A percentile compares a stretch with the other conserved stretches of the same genome.
Evolutionary conservation across 1,140 invertebrate species (phyloP).

Genomic region (Cylas formicarius): DNA sequence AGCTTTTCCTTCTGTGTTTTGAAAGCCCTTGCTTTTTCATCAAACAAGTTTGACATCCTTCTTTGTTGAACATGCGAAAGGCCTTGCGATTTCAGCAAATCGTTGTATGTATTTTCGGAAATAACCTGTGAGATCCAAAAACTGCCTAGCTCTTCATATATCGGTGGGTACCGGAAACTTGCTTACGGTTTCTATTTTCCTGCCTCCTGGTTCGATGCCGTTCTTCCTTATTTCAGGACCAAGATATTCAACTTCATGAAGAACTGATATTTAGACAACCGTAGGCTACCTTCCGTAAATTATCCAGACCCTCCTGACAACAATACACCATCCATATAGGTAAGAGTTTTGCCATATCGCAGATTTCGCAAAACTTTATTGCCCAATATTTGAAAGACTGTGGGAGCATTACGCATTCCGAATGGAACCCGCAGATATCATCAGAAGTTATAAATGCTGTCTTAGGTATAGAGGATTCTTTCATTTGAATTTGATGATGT

Average conservation of each 20-base stretch:
- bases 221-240: slow-evolving; percentile 19
- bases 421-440: slow-evolving; percentile 41
- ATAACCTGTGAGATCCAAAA: slow-evolving; percentile 38
- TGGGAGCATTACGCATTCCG: slow-evolving; percentile 41
- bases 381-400: slow-evolving; percentile 41
- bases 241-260: slow-evolving; percentile 10
- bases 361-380: slow-evolving; percentile 35
- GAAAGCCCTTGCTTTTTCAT: neutral
- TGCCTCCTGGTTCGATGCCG: slow-evolving; percentile 19
- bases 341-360: slow-evolving; percentile 5
- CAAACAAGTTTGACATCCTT: no score
- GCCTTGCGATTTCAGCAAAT: no score
- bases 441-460: slow-evolving; percentile 29
- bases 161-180: slow-evolving; percentile 22
- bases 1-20: slow-evolving; percentile 2
- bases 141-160: slow-evolving; percentile 31
- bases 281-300: slow-evolving; percentile 19
- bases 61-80: no score
- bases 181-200: slow-evolving; percentile 24
- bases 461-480: slow-evolving; percentile 34
- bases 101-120: slow-evolving; percentile 28
- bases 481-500: slow-evolving; percentile 27
- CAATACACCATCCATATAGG: slow-evolving; percentile 27
- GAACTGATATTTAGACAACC: slow-evolving; percentile 12
- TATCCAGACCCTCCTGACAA: slow-evolving; percentile 25